Evolutionary conservation across 2,113 vertebrate genomes (phyloP), one percentile per base, ranked within the genome.

Genomic region (Motacilla alba): DNA sequence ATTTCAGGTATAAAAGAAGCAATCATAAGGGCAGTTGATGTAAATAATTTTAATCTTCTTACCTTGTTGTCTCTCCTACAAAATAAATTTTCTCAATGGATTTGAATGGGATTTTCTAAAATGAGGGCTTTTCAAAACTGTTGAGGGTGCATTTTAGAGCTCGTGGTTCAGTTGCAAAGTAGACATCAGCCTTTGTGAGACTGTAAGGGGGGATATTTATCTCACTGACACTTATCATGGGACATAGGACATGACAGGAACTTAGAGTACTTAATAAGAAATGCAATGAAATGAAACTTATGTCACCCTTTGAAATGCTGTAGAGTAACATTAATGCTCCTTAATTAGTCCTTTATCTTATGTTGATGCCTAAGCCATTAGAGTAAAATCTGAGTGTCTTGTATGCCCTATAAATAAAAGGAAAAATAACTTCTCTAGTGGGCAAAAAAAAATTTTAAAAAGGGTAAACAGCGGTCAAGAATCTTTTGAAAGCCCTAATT

Each of bases 281-380:
- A 66, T 31, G 28, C n/a, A 94, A 86, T 93, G 31, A 83, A 83
- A 92, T 86, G 79, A 90, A 93, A 72, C 27, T 58, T 46, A 66
- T 11, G 70, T 69, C 47, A 89, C 43, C 49, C 50, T 86, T 83
- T 70, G 55, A 80, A 92, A 92, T 78, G 17, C 13, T 75, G 28
- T 59, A 52, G 50, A 78, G 28, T 24, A 83, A 60, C 24, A 35
- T 50, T 78, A 78, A 81, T 64, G 59, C 11, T 78, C 44, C 44
- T 89, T 52, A 77, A 56, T 86, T 83, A 90, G n/a, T 30, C 11
- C 13, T 87, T 86, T 67, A 58, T 91, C 64, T 92, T 86, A 53
- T 17, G 50, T 58, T 93, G 31, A 62, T 83, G 30, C 9, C 19
- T 88, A 33, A 70, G 37, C 33, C 50, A 83, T 86, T 93, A 76